phyloP scores from a whole-genome alignment of 2,888 invertebrate genomes.

The Volucella inflata region DNA sequence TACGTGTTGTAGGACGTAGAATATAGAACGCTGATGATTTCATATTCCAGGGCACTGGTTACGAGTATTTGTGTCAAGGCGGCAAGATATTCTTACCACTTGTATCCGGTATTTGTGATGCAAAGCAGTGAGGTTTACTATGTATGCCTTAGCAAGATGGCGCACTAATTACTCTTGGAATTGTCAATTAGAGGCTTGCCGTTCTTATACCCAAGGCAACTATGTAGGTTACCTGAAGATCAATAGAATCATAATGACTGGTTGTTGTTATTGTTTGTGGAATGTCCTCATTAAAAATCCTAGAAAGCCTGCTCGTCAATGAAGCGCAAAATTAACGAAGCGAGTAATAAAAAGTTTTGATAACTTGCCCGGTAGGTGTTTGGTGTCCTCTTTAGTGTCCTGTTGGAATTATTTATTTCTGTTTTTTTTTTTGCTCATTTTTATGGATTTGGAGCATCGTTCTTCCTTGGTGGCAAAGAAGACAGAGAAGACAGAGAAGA shows the following conservation, averaged over 20 bases:
- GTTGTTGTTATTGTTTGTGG: not conserved
- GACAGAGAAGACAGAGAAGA: not conserved
- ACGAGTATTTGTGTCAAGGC: conserved; percentile 58
- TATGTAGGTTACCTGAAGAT: conserved; percentile 48
- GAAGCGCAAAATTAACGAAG: conserved; percentile 34
- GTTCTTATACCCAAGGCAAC: not conserved
- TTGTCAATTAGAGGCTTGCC: conserved; percentile 38
- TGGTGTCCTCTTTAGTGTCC: conserved; percentile 1
- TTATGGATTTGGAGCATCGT: too few species aligned
- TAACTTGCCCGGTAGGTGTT: not conserved
- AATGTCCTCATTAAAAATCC: not conserved
- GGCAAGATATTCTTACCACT: conserved; percentile 2
- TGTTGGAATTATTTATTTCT: too few species aligned
- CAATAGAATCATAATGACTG: conserved; percentile 8
- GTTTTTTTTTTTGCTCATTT: too few species aligned
- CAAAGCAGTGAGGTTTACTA: not conserved
- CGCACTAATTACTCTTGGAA: conserved; percentile 48
- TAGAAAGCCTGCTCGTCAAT: not conserved
- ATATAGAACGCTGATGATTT: conserved; percentile 6
- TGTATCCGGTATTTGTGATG: conserved; percentile 5
- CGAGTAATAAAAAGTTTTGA: conserved; percentile 49
- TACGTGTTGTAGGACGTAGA: not conserved
- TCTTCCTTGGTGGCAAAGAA: not conserved
- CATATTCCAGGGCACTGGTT: conserved; percentile 53
- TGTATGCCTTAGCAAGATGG: conserved; percentile 19